These are phyloP conservation scores for Panulirus ornatus DNA, from an alignment of 1,140 invertebrate species.

Conservation along the genomic window DNA sequence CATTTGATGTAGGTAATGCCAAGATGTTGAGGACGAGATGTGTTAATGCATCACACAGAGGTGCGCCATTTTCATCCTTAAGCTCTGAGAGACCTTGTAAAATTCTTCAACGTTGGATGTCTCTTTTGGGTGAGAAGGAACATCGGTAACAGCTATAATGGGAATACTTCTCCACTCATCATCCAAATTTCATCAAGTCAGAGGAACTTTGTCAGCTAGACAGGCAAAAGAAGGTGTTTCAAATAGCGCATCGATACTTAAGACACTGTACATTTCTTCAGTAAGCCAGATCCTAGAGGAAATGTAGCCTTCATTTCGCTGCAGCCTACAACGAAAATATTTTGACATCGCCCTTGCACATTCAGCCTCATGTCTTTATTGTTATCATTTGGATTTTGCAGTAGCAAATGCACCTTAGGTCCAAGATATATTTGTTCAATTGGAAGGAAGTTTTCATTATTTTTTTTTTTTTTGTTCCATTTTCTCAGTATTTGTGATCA, in stretches of 20 bases:
- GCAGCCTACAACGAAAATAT: not conserved
- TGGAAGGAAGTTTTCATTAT: not conserved
- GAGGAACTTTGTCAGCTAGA: not conserved
- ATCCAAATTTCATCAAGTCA: not conserved
- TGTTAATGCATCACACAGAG: too few relatives aligned
- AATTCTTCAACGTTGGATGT: too few relatives aligned
- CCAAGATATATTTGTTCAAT: conserved; percentile 15
- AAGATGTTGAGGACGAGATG: too few relatives aligned
- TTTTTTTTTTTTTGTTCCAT: not conserved
- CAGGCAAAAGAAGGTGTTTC: not conserved
- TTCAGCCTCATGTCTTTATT: not conserved
- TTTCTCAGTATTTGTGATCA: not conserved
- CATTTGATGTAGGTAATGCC: too few relatives aligned
- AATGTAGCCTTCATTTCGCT: not conserved
- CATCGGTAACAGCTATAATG: too few relatives aligned
- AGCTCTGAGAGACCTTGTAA: too few relatives aligned
- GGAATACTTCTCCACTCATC: too few relatives aligned
- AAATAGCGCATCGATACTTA: not conserved
- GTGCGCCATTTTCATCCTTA: too few relatives aligned
- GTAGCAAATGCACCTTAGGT: not conserved
- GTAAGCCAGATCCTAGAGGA: not conserved
- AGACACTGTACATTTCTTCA: too few relatives aligned
- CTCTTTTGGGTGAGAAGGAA: too few relatives aligned
- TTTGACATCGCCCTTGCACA: not conserved
- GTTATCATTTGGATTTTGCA: not conserved